phyloP scores from a whole-genome alignment of 2,888 invertebrate genomes.

The Sarcophaga subvicina region DNA sequence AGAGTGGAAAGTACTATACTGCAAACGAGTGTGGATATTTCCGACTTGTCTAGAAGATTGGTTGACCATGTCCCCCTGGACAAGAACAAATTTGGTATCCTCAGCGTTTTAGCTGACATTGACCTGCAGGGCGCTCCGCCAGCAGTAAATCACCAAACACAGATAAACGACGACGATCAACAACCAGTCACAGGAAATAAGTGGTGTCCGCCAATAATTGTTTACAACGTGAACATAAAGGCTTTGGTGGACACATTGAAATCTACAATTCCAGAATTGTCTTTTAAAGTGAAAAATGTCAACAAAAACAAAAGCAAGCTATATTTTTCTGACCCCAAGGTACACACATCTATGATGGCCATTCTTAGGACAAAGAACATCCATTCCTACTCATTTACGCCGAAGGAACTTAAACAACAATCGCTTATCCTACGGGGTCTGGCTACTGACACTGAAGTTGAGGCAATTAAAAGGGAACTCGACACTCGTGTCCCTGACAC shows the following conservation, averaged over 20 bases:
- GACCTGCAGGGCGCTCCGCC: neutral
- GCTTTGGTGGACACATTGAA: constrained; percentile 1
- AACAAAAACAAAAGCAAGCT: neutral
- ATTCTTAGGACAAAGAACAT: neutral
- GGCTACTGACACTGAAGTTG: neutral
- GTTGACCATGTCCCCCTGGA: neutral
- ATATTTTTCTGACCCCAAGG: neutral
- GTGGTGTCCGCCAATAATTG: constrained; percentile 11
- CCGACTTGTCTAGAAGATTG: neutral
- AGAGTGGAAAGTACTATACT: too few species aligned
- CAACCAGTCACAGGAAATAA: neutral
- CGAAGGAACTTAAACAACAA: neutral
- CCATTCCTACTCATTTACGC: neutral
- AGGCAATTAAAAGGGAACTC: neutral
- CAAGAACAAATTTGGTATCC: neutral
- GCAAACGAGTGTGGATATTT: too few species aligned
- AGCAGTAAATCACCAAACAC: neutral
- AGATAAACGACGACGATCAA: neutral
- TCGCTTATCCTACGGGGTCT: neutral
- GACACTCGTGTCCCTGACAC: neutral
- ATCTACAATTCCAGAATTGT: neutral
- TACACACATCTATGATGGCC: neutral
- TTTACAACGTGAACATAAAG: constrained; percentile 4
- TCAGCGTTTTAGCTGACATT: neutral
- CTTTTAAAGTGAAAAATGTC: neutral